Base-by-base conservation (phyloP, 2,113 vertebrate species). In the Addax nasomaculatus region DNA sequence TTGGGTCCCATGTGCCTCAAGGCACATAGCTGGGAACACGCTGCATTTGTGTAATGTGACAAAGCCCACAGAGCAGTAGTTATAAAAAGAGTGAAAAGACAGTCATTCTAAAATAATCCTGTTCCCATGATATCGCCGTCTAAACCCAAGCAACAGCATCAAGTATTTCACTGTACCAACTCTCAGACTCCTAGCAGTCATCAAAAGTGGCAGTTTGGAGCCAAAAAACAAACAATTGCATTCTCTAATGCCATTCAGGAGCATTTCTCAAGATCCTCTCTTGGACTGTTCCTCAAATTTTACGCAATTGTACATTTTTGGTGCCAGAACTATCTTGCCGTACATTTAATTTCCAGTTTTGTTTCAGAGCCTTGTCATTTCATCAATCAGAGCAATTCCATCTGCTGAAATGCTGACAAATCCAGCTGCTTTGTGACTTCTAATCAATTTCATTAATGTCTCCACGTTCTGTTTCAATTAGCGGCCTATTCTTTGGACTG, bases 401-500 rank as follows among this genome's bases (percentile, higher is more conserved):
- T 97, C 93, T 96, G 96, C 96, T 79, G 45, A 96, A 96, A 97
- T 70, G 93, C 96, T 89, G 96, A 93, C 97, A 91, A 94, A 95
- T 92, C 90, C 95, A 94, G 85, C 62, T 91, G 86, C 96, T 98
- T 96, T 97, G 92, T 96, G 96, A 86, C 81, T 98, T 98, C 92
- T 97, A 90, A 98, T 98, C 92, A 98, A 86, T 98, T 96, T 96
- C 96, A 80, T 89, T 96, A 97, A 98, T 85, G 89, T 89, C 92
- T 97, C 92, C 94, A 45, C 1, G 16, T 98, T 97, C 95, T 1
- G 0, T 97, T 98, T 93, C 30, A 97, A 98, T 88, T 96, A 98
- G 94, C 11, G 0, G 49, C 79, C 96, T 90, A 57, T 89, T 89
- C 96, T 96, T 85, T 76, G 67, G 33, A 39, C 84, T 94, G 43